A percentile compares a stretch with the other conserved stretches of the same genome.
These are phyloP conservation scores for Andrena dorsata DNA, from an alignment of 2,888 invertebrate species.

Conservation along the genomic window DNA sequence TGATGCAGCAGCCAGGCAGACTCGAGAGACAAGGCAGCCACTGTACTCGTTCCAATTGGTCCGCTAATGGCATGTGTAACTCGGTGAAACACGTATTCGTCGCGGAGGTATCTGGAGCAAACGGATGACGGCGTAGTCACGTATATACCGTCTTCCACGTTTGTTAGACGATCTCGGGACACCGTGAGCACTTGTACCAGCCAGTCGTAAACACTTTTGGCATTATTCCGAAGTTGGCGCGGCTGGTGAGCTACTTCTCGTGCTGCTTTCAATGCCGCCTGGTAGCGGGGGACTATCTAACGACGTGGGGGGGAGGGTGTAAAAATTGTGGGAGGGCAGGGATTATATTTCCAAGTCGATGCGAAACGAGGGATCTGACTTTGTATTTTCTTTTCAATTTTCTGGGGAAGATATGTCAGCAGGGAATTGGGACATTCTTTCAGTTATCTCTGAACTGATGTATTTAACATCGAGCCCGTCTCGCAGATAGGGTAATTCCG, in stretches of 20 bases:
- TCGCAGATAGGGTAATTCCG: too few species aligned
- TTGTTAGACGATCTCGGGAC: conserved; percentile 17
- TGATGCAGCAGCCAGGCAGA: conserved; percentile 19
- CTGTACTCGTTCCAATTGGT: conserved; percentile 65
- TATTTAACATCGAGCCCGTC: too few species aligned
- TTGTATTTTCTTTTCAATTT: too few species aligned
- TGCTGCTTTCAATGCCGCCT: background rate
- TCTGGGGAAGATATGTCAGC: too few species aligned
- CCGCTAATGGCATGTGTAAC: conserved; percentile 65
- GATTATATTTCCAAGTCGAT: too few species aligned
- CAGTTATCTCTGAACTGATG: too few species aligned
- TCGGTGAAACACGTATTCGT: conserved; percentile 59
- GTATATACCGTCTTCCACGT: conserved; percentile 12
- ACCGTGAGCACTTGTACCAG: conserved; percentile 1
- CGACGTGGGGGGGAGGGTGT: background rate
- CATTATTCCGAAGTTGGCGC: background rate
- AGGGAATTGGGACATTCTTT: too few species aligned
- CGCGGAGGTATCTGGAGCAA: conserved; percentile 56
- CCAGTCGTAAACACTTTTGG: conserved; percentile 6
- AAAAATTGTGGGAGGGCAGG: background rate
- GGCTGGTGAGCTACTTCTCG: conserved; percentile 4
- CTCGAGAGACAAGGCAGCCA: conserved; percentile 49
- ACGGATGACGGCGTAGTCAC: conserved; percentile 18
- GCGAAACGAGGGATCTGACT: too few species aligned
- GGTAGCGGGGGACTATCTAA: background rate